phyloP scores from a whole-genome alignment of 2,113 vertebrate species.

The rat (Rattus norvegicus) region DNA sequence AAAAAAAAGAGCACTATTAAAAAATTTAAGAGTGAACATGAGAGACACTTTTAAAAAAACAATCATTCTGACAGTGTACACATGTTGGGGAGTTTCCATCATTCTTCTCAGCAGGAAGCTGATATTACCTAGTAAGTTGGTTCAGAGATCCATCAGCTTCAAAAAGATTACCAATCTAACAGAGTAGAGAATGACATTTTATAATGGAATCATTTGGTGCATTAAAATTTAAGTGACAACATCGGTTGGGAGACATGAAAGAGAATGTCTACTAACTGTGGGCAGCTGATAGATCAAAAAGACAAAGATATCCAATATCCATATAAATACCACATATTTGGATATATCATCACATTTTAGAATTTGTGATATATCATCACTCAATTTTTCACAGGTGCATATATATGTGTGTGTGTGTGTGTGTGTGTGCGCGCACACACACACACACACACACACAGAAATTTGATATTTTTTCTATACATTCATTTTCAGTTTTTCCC shows the following conservation, averaged over 20 bases:
- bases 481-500: slow-evolving; percentile 32
- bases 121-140: neutral
- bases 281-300: neutral
- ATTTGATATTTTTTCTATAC: neutral
- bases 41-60: no score
- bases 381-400: no score
- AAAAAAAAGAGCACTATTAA: no score
- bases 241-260: neutral
- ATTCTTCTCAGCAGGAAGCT: neutral
- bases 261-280: neutral
- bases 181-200: neutral
- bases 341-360: no score
- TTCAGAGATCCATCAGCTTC: neutral
- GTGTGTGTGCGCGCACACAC: neutral
- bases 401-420: no score
- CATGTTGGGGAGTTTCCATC: neutral
- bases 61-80: neutral
- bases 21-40: no score
- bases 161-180: neutral
- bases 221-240: neutral
- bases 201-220: neutral
- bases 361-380: no score
- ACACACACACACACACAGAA: neutral
- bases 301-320: neutral
- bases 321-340: no score